Percentiles rank a stretch among this genome's conserved stretches.
Conservation (phyloP, 2,888 invertebrate species). For the Heliconius cydno region DNA sequence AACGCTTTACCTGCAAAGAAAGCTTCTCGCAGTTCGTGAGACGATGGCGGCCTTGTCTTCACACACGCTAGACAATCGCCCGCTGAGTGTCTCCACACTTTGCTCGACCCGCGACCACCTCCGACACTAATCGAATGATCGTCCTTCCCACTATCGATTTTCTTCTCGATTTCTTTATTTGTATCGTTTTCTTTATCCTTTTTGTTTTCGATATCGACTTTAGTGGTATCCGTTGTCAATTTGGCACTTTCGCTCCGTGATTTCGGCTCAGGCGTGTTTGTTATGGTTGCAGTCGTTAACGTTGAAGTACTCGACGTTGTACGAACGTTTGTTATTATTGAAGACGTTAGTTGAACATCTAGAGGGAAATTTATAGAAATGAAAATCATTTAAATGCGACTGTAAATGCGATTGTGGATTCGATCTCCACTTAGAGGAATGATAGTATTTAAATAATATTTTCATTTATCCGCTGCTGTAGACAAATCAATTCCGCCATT, state of each 20-base stretch:
- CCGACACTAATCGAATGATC: conserved; percentile 24
- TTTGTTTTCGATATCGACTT: conserved; percentile 19
- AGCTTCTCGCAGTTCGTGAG: conserved; percentile 76
- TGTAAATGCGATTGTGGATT: too few species aligned
- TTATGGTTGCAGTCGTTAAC: conserved; percentile 8
- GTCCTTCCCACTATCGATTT: conserved; percentile 29
- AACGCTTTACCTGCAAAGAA: conserved; percentile 71
- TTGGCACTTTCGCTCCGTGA: conserved; percentile 17
- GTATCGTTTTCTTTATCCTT: conserved; percentile 20
- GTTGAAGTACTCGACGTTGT: conserved; percentile 30
- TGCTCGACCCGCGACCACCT: not conserved
- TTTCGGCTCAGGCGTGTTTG: conserved; percentile 26
- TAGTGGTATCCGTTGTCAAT: not conserved
- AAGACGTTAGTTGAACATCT: conserved; percentile 1
- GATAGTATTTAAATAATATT: not conserved
- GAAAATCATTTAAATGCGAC: not conserved
- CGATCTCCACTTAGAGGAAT: too few species aligned
- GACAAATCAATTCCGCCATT: not conserved
- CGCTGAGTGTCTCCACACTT: conserved; percentile 64
- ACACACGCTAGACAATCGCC: conserved; percentile 73
- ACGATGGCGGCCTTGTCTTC: conserved; percentile 70
- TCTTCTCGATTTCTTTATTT: conserved; percentile 28
- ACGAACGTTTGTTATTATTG: conserved; percentile 18
- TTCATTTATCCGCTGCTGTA: not conserved
- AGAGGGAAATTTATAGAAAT: not conserved